phyloP scores from a whole-genome alignment of 2,888 invertebrate species.

The Ectropis crepuscularia region DNA sequence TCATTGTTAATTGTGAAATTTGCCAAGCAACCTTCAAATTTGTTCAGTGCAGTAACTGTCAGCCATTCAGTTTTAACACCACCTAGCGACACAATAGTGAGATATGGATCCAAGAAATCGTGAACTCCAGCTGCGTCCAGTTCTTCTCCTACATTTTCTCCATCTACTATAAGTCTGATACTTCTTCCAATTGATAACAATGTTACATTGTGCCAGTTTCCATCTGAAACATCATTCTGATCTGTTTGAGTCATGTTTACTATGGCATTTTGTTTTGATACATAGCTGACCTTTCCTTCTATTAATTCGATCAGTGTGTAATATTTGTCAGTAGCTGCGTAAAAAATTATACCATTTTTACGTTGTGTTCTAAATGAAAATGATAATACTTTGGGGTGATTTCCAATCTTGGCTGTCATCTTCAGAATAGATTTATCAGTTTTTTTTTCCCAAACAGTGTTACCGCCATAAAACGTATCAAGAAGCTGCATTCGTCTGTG shows the following conservation, averaged over 20 bases:
- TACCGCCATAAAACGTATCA: constrained; percentile 90
- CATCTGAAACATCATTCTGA: constrained; percentile 88
- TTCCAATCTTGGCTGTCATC: constrained; percentile 63
- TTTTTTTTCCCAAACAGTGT: constrained; percentile 87
- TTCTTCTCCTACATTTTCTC: constrained; percentile 90
- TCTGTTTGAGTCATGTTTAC: constrained; percentile 93
- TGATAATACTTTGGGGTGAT: constrained; percentile 89
- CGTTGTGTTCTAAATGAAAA: constrained; percentile 92
- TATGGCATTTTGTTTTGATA: constrained; percentile 90
- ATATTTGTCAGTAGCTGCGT: constrained; percentile 94
- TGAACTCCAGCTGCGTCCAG: constrained; percentile 94
- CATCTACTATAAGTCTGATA: constrained; percentile 90
- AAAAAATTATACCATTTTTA: constrained; percentile 92
- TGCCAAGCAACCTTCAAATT: constrained; percentile 95
- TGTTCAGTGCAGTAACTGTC: constrained; percentile 81
- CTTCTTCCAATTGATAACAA: constrained; percentile 89
- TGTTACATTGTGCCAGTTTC: constrained; percentile 95
- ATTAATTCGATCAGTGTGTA: constrained; percentile 92
- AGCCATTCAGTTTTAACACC: constrained; percentile 88
- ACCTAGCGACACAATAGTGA: constrained; percentile 92
- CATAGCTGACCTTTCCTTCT: constrained; percentile 91
- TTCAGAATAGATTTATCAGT: constrained; percentile 59
- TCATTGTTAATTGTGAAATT: constrained; percentile 96
- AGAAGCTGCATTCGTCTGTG: constrained; percentile 94
- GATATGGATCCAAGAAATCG: constrained; percentile 95